phyloP scores from a whole-genome alignment of 2,888 invertebrate genomes.

The Pyrochroa serraticornis region DNA sequence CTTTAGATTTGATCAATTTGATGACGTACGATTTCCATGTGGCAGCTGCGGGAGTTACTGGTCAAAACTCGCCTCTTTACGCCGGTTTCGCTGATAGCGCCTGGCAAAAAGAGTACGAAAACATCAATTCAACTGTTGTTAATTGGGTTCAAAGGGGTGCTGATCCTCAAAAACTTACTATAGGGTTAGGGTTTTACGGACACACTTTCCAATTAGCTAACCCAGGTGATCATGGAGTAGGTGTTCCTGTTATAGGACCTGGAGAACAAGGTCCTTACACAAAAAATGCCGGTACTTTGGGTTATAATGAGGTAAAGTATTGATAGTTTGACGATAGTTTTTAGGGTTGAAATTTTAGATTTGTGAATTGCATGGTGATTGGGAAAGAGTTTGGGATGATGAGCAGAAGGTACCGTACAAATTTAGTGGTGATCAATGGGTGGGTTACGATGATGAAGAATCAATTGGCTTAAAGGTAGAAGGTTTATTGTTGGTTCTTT shows the following conservation, averaged over 20 bases:
- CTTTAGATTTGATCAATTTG: slow-evolving; percentile 56
- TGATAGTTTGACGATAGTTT: neutral
- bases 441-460: slow-evolving; percentile 66
- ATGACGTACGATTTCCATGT: slow-evolving; percentile 68
- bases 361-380: slow-evolving; percentile 42
- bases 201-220: slow-evolving; percentile 67
- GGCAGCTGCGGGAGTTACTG: slow-evolving; percentile 67
- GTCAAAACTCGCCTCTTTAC: slow-evolving; percentile 70
- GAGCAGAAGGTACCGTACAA: slow-evolving; percentile 64
- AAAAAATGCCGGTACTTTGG: slow-evolving; percentile 66
- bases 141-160: slow-evolving; percentile 56
- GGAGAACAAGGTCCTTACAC: slow-evolving; percentile 71
- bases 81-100: slow-evolving; percentile 48
- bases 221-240: slow-evolving; percentile 57
- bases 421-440: slow-evolving; percentile 65
- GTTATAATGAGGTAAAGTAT: slow-evolving; percentile 69
- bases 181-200: slow-evolving; percentile 77
- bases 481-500: slow-evolving; percentile 3
- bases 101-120: slow-evolving; percentile 32
- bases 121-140: slow-evolving; percentile 12
- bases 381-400: slow-evolving; percentile 45
- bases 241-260: slow-evolving; percentile 63
- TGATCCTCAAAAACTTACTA: slow-evolving; percentile 66
- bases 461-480: slow-evolving; percentile 39
- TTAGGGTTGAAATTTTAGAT: slow-evolving; percentile 49